phyloP scores from a whole-genome alignment of 2,888 invertebrate genomes.

The Subacronicta megacephala region DNA sequence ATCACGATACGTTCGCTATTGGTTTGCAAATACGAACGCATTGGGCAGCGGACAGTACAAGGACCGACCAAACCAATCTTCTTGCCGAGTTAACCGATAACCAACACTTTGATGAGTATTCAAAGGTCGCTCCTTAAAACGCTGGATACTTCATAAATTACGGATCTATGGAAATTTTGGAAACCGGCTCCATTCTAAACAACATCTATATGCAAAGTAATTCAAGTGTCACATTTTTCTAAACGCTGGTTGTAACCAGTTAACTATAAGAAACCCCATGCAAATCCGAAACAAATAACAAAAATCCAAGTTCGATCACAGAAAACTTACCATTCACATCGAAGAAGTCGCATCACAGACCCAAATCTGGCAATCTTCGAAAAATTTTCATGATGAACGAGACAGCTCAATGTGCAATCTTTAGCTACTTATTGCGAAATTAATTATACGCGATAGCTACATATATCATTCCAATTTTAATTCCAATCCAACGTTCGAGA shows the following conservation, averaged over 20 bases:
- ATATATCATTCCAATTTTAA: constrained; percentile 39
- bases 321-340: constrained; percentile 71
- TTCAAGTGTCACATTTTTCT: constrained; percentile 42
- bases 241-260: constrained; percentile 38
- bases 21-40: constrained; percentile 24
- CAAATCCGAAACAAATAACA: constrained; percentile 68
- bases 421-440: constrained; percentile 41
- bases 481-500: constrained; percentile 34
- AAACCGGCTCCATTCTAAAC: constrained; percentile 56
- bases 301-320: constrained; percentile 66
- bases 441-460: constrained; percentile 31
- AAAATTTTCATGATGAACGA: constrained; percentile 62
- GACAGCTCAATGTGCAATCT: constrained; percentile 49
- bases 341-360: constrained; percentile 59
- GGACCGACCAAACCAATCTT: constrained; percentile 59
- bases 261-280: constrained; percentile 67
- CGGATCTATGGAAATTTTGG: constrained; percentile 46
- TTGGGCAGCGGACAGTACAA: constrained; percentile 41
- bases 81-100: constrained; percentile 45
- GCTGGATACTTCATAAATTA: constrained; percentile 44
- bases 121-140: constrained; percentile 40
- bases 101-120: constrained; percentile 26
- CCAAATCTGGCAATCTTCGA: constrained; percentile 66
- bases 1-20: constrained; percentile 26
- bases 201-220: constrained; percentile 54